Percentiles rank a stretch among this genome's conserved stretches.
These are phyloP conservation scores for Nymphalis io DNA, from an alignment of 1,140 invertebrate genomes.

Conservation along the genomic window DNA sequence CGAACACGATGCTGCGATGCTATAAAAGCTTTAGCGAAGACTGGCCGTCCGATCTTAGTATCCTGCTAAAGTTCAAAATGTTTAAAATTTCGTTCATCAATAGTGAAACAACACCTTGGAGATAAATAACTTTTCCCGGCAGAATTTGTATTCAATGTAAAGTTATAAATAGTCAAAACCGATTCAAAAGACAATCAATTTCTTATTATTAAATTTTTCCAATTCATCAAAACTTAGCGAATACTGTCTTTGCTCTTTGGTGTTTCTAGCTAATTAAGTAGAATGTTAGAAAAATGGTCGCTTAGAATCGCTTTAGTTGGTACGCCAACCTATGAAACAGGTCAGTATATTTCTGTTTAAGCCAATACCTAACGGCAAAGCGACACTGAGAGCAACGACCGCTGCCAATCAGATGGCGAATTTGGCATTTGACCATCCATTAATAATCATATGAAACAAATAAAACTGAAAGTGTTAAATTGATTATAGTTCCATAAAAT, in stretches of 20 bases:
- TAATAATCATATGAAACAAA: conserved; percentile 24
- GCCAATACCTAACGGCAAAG: conserved; percentile 18
- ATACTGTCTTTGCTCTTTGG: too few species aligned
- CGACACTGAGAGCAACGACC: conserved; percentile 27
- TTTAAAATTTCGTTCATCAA: too few species aligned
- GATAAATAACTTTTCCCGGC: too few species aligned
- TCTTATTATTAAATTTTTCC: too few species aligned
- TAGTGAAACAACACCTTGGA: too few species aligned
- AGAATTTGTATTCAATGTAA: too few species aligned
- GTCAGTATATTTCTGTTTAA: conserved; percentile 29
- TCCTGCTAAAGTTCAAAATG: too few species aligned
- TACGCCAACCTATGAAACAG: conserved; percentile 5
- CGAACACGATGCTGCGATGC: not conserved
- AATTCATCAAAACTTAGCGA: too few species aligned
- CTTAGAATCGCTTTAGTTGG: not conserved
- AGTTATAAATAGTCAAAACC: too few species aligned
- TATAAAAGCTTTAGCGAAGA: not conserved
- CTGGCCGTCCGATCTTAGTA: too few species aligned
- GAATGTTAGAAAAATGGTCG: not conserved
- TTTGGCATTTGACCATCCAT: conserved; percentile 8
- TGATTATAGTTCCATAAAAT: not conserved
- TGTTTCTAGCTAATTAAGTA: too few species aligned
- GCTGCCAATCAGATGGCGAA: conserved; percentile 36
- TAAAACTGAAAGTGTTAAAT: conserved; percentile 37
- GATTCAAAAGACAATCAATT: too few species aligned